Evolutionary conservation across 2,888 invertebrate genomes (phyloP).

Genomic region (Nephrocerus scutellatus): DNA sequence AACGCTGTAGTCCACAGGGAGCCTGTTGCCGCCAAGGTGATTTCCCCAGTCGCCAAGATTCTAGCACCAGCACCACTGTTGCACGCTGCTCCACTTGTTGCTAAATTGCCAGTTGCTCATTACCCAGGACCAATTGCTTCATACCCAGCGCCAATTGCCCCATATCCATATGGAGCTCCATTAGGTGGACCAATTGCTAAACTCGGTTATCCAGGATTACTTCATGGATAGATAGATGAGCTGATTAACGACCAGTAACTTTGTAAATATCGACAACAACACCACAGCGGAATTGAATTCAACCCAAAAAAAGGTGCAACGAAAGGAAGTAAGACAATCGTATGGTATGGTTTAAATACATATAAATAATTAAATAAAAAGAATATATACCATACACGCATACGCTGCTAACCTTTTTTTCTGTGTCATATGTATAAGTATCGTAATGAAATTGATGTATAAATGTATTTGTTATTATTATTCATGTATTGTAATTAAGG

Average conservation of each 20-base stretch:
- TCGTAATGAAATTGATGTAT: slow-evolving; percentile 23
- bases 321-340: no score
- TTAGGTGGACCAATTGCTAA: slow-evolving; percentile 8
- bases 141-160: no score
- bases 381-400: no score
- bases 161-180: slow-evolving; percentile 14
- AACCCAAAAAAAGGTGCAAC: no score
- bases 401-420: no score
- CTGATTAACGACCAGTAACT: no score
- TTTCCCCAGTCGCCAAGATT: slow-evolving; percentile 38
- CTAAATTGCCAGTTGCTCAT: slow-evolving; percentile 35
- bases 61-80: slow-evolving; percentile 31
- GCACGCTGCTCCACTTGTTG: slow-evolving; percentile 27
- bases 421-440: slow-evolving; percentile 22
- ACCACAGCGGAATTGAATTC: no score
- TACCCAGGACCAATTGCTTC: no score
- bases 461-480: slow-evolving; percentile 25
- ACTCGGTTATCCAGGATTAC: slow-evolving; percentile 19
- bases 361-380: no score
- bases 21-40: slow-evolving; percentile 46
- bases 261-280: no score
- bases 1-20: slow-evolving; percentile 53
- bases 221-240: slow-evolving; percentile 21
- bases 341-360: no score
- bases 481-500: slow-evolving; percentile 36